Conservation (phyloP, 2,113 vertebrate genomes). For the Pao palembangensis region DNA sequence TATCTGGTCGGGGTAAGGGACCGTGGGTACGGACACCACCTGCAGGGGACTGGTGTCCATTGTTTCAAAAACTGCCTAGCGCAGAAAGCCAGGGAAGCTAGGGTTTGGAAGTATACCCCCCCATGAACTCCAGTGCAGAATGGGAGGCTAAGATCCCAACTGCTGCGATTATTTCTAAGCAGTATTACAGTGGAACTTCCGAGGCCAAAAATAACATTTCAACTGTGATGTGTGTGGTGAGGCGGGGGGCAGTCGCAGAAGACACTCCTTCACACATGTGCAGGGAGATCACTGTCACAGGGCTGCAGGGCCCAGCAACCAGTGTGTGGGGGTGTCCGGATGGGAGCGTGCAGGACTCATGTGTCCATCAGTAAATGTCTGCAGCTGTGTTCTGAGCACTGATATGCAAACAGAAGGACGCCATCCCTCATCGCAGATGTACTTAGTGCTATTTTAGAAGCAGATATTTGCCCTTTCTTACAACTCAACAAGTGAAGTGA, state of each 20-base stretch:
- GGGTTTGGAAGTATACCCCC: constrained; percentile 54
- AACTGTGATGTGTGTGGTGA: constrained; percentile 40
- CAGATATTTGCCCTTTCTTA: constrained; percentile 6
- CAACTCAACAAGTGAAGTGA: constrained; percentile 14
- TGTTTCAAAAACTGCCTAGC: constrained; percentile 37
- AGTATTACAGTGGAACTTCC: constrained; percentile 43
- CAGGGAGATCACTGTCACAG: constrained; percentile 83
- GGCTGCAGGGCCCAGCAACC: constrained; percentile 43
- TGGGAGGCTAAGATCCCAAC: constrained; percentile 49
- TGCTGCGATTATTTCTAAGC: constrained; percentile 61
- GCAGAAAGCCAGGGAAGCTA: constrained; percentile 38
- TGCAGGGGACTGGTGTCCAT: constrained; percentile 86
- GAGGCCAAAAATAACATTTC: constrained; percentile 77
- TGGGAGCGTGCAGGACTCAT: constrained; percentile 14
- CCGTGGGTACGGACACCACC: constrained; percentile 84
- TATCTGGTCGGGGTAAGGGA: constrained; percentile 87
- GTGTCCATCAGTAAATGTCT: constrained; percentile 22
- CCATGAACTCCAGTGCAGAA: constrained; percentile 45
- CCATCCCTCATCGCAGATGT: constrained; percentile 19
- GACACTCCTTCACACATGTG: constrained; percentile 76
- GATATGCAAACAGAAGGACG: constrained; percentile 29
- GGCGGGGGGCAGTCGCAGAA: constrained; percentile 75
- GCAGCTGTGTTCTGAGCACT: constrained; percentile 37
- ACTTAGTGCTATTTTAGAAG: constrained; percentile 10
- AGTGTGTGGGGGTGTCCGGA: constrained; percentile 27